phyloP scores from a whole-genome alignment of 2,797 vertebrate species.

The Enteromius thamalakanensis region DNA sequence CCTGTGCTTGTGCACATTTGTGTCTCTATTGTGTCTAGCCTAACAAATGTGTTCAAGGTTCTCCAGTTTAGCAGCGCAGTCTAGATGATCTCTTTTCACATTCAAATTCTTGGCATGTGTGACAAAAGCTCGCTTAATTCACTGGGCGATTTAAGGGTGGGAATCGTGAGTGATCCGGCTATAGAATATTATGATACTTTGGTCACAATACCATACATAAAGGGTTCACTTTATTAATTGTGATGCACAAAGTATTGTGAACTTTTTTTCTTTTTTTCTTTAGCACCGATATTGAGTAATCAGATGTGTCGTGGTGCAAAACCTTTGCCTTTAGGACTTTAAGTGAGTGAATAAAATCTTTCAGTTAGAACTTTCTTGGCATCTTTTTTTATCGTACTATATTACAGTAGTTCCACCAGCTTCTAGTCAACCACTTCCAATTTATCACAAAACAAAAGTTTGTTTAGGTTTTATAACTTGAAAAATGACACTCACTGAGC shows the following conservation, averaged over 20 bases:
- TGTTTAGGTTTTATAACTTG: not conserved
- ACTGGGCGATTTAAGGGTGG: conserved; percentile 39
- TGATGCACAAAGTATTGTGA: not conserved
- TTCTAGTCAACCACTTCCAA: not conserved
- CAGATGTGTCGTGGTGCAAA: not conserved
- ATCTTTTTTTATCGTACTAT: too few species aligned
- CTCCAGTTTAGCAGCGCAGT: conserved; percentile 30
- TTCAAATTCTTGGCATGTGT: conserved; percentile 40
- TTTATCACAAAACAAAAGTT: not conserved
- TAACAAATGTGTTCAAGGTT: conserved; percentile 31
- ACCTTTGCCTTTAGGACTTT: not conserved
- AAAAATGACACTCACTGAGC: not conserved
- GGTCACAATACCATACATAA: conserved; percentile 19
- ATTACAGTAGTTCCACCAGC: not conserved
- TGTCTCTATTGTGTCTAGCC: conserved; percentile 47
- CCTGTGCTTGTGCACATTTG: conserved; percentile 36
- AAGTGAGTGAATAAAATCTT: not conserved
- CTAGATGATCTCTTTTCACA: conserved; percentile 45
- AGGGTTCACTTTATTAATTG: not conserved
- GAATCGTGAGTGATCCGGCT: conserved; percentile 24
- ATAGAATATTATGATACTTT: conserved; percentile 25
- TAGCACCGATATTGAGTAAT: not conserved
- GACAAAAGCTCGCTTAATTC: conserved; percentile 44
- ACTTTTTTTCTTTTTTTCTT: not conserved
- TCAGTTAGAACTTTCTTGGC: not conserved